Evolutionary conservation across 2,113 vertebrate genomes (phyloP).

Genomic region (Hoplias malabaricus): DNA sequence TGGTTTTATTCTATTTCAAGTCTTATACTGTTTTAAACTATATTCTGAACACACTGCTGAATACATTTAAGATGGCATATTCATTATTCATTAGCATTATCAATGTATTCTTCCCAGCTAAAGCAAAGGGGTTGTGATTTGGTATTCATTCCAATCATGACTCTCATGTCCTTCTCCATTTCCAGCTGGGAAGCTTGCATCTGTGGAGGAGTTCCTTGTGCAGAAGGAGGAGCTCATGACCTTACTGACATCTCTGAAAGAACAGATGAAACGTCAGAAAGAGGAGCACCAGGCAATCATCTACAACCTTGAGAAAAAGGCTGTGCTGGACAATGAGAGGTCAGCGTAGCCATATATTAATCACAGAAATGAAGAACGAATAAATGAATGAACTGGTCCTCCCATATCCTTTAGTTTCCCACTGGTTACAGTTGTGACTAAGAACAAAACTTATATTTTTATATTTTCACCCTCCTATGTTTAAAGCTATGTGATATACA

Average conservation of each 20-base stretch:
- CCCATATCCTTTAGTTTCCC: too few species aligned
- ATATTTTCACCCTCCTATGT: too few species aligned
- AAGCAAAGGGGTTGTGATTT: too few species aligned
- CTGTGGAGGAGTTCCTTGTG: slow-evolving; percentile 78
- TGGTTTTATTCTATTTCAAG: too few species aligned
- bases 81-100: too few species aligned
- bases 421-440: too few species aligned
- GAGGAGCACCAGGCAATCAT: slow-evolving; percentile 67
- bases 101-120: too few species aligned
- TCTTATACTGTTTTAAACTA: too few species aligned
- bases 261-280: slow-evolving; percentile 68
- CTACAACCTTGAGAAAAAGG: slow-evolving; percentile 79
- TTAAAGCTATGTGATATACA: neutral
- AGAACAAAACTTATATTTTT: too few species aligned
- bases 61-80: too few species aligned
- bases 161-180: slow-evolving; percentile 11
- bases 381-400: neutral
- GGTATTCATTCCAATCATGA: too few species aligned
- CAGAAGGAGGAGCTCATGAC: slow-evolving; percentile 77
- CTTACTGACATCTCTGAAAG: slow-evolving; percentile 66
- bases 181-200: slow-evolving; percentile 71
- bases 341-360: slow-evolving; percentile 46
- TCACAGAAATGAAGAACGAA: neutral
- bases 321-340: slow-evolving; percentile 79
- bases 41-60: too few species aligned